These are phyloP conservation scores for Poecilobothrus nobilitatus DNA, from an alignment of 2,888 invertebrate genomes.

Conservation along the genomic window DNA sequence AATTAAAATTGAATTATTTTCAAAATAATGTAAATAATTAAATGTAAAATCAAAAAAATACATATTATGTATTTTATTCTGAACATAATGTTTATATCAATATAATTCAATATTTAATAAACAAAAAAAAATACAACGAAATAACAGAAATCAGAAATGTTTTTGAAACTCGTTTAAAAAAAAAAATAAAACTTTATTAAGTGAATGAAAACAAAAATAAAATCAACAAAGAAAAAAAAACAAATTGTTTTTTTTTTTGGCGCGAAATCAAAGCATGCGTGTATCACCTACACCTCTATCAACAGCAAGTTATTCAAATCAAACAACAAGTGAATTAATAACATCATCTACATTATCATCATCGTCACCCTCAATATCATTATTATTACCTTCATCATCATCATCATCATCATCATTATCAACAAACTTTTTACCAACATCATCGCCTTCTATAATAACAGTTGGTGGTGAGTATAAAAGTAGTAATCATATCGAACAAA, in stretches of 20 bases:
- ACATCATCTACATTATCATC: neutral
- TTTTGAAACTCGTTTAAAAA: neutral
- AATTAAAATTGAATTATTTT: too few species aligned
- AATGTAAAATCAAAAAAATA: too few species aligned
- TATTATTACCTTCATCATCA: neutral
- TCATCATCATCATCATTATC: neutral
- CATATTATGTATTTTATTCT: too few species aligned
- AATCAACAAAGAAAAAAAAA: too few species aligned
- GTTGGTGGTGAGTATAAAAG: neutral
- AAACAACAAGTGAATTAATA: constrained; percentile 2
- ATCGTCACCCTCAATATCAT: neutral
- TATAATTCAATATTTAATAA: too few species aligned
- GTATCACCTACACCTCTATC: neutral
- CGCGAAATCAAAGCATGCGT: constrained; percentile 4
- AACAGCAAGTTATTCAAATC: neutral
- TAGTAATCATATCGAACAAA: neutral
- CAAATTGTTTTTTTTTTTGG: neutral
- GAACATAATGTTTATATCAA: too few species aligned
- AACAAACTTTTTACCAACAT: neutral
- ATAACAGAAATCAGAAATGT: neutral
- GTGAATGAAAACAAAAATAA: too few species aligned
- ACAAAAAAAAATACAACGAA: neutral
- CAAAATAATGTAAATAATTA: too few species aligned
- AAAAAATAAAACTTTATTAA: neutral
- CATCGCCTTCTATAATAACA: neutral